Conservation (phyloP, 2,888 invertebrate species). For the Agelastica alni region DNA sequence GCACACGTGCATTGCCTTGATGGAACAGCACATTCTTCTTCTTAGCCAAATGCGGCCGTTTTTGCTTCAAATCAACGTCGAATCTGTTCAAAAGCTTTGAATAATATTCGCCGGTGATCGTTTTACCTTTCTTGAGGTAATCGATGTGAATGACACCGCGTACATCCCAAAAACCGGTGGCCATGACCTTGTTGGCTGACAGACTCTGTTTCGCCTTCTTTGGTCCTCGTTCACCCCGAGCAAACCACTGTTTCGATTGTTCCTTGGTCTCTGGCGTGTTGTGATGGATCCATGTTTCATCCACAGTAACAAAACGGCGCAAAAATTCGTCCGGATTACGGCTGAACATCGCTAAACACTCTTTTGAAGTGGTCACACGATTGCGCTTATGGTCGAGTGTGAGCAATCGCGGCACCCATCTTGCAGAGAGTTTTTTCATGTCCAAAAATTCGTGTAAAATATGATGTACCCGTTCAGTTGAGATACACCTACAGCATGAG, state of each 20-base stretch:
- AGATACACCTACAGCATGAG: too few species aligned
- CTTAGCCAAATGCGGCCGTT: neutral
- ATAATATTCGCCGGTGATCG: neutral
- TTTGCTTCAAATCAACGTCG: neutral
- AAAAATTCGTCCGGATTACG: constrained; percentile 19
- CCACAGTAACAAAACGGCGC: constrained; percentile 28
- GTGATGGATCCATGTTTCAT: constrained; percentile 20
- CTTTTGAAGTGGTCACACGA: constrained; percentile 22
- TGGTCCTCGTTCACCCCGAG: constrained; percentile 7
- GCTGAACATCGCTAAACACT: constrained; percentile 27
- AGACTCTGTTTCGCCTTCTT: too few species aligned
- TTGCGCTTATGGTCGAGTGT: too few species aligned
- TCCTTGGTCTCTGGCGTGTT: constrained; percentile 18
- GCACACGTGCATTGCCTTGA: neutral
- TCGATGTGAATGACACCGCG: too few species aligned
- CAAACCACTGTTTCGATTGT: constrained; percentile 22
- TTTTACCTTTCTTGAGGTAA: constrained; percentile 16
- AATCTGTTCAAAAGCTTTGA: neutral
- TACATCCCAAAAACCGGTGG: constrained; percentile 17
- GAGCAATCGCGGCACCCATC: too few species aligned
- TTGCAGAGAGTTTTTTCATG: too few species aligned
- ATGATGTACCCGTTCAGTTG: too few species aligned
- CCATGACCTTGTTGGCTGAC: constrained; percentile 19
- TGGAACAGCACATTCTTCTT: neutral
- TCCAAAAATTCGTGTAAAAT: too few species aligned